These are phyloP conservation scores for Arge pagana DNA, from an alignment of 2,888 invertebrate genomes.

Conservation along the genomic window DNA sequence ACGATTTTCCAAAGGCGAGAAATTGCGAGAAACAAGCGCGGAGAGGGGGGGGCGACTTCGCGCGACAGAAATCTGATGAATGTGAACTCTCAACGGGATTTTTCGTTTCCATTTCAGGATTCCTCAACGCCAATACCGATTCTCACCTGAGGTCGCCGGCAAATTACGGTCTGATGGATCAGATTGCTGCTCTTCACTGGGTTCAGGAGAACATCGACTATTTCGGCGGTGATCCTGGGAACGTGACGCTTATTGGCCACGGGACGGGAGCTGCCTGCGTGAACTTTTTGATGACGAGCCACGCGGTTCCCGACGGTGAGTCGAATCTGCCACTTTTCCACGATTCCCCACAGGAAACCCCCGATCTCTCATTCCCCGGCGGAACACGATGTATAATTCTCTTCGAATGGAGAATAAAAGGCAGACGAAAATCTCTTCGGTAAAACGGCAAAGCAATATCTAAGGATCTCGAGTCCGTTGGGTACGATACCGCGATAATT, in stretches of 20 bases:
- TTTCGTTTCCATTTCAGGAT: conserved; percentile 72
- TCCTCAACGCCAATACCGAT: conserved; percentile 86
- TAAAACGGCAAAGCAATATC: too few relatives aligned
- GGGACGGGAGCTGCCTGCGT: conserved; percentile 96
- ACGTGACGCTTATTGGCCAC: conserved; percentile 93
- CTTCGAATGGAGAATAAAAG: too few relatives aligned
- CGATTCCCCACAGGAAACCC: too few relatives aligned
- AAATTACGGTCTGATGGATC: conserved; percentile 98
- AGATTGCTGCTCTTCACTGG: conserved; percentile 95
- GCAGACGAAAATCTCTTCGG: too few relatives aligned
- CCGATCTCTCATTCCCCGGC: too few relatives aligned
- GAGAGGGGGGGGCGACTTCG: neutral
- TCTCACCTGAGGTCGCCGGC: conserved; percentile 84
- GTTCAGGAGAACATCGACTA: conserved; percentile 92
- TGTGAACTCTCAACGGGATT: too few relatives aligned
- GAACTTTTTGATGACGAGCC: conserved; percentile 91
- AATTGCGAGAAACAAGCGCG: neutral
- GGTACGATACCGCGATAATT: too few relatives aligned
- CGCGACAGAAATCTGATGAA: too few relatives aligned
- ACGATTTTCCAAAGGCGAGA: too few relatives aligned
- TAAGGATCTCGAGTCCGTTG: too few relatives aligned
- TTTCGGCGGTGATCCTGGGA: conserved; percentile 92
- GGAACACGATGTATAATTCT: too few relatives aligned
- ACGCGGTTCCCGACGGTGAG: conserved; percentile 90
- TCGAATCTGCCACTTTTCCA: too few relatives aligned